Evolutionary conservation across 2,888 invertebrate species (phyloP).

Genomic region (Mayetiola destructor): DNA sequence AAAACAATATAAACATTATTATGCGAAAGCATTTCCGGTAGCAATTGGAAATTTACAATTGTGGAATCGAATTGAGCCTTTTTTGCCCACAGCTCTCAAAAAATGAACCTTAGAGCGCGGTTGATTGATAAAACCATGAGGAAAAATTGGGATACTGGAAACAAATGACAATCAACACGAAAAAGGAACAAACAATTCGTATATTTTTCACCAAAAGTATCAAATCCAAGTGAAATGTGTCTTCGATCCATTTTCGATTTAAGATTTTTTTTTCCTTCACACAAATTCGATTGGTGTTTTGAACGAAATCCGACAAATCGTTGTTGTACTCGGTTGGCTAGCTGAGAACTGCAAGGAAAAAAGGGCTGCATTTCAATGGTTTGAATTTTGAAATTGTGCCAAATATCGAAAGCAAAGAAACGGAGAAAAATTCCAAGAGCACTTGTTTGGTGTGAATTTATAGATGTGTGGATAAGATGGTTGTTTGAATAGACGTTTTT

Average conservation of each 20-base stretch:
- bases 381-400: background rate
- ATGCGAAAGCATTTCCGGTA: too few species aligned
- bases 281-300: slow-evolving; percentile 2
- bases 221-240: slow-evolving; percentile 1
- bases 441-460: slow-evolving; percentile 3
- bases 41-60: too few species aligned
- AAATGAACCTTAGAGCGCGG: too few species aligned
- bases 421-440: slow-evolving; percentile 3
- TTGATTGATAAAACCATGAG: too few species aligned
- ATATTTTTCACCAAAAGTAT: background rate
- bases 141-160: too few species aligned
- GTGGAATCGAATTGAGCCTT: too few species aligned
- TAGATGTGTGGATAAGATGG: background rate
- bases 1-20: too few species aligned
- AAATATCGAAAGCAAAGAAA: slow-evolving; percentile 6
- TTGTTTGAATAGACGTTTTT: slow-evolving; percentile 3
- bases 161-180: too few species aligned
- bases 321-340: background rate
- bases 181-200: too few species aligned
- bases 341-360: background rate
- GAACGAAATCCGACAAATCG: slow-evolving; percentile 6
- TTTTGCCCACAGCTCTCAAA: too few species aligned
- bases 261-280: too few species aligned
- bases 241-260: background rate
- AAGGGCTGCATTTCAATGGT: background rate